Evolutionary conservation across 2,113 vertebrate genomes (phyloP), one percentile per base, ranked within the genome.

Genomic region (Ceratotherium simum): DNA sequence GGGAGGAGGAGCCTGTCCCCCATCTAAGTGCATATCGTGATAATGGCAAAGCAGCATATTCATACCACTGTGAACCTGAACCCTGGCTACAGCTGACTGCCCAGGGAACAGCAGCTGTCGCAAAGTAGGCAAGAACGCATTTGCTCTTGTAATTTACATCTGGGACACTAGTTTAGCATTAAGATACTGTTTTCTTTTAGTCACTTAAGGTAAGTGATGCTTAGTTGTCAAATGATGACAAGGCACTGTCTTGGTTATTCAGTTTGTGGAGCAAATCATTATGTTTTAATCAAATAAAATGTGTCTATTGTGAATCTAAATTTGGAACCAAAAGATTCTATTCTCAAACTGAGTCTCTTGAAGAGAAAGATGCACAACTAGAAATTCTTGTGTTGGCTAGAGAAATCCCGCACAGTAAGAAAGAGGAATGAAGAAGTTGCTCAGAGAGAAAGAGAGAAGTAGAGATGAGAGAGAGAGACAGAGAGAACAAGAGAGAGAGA

Each of bases 271-370:
- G 79, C 54, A 51, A 81, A 76, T 64, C 13, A 23, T 5, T 33
- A 13, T 21, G 5, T 64, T 91, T 84, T 56, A 88, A 82, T 67
- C 16, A 90, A 42, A 70, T 46, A 54, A 73, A 60, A 75, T 65
- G 27, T 21, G 25, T 70, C 48, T 83, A 29, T 46, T 54, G 17
- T 79, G 62, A 79, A 79, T 72, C 60, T 90, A 79, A 86, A 51
- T 51, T 82, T 87, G 60, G 18, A 90, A 31, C 86, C 82, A n/a
- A 60, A 42, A 72, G 46, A 86, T 10, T 80, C n/a, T 51, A 3
- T 21, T 81, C n/a, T 84, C 75, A 69, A n/a, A 75, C 18, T 81
- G 36, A 78, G 60, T 75, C 36, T 83, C 80, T 70, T 72, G 65
- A 70, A 42, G 51, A 51, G 54, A 64, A 46, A 80, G 16, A 69